Conservation (phyloP, 2,888 invertebrate genomes). For the Autographa gamma region DNA sequence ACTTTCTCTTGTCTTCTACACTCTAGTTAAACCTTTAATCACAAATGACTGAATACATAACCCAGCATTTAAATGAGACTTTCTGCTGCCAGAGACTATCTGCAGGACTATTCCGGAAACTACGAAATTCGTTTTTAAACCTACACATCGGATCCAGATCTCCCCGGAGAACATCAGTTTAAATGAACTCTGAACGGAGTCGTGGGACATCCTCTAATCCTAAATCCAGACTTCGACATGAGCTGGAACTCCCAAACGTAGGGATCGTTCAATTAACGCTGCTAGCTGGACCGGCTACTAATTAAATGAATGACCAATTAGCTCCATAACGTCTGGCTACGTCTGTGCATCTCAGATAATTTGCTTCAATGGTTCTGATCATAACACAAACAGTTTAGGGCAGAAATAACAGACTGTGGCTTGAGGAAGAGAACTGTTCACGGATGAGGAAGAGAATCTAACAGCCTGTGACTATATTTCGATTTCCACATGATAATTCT, state of each 20-base stretch:
- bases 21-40: background rate
- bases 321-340: conserved; percentile 34
- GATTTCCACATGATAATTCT: no score
- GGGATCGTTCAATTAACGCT: conserved; percentile 44
- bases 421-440: background rate
- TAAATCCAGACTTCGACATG: conserved; percentile 15
- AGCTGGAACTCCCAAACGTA: conserved; percentile 44
- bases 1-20: background rate
- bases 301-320: conserved; percentile 54
- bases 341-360: conserved; percentile 26
- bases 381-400: background rate
- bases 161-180: background rate
- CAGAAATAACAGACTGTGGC: background rate
- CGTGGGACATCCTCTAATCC: conserved; percentile 6
- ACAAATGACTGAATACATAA: background rate
- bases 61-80: background rate
- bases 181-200: conserved; percentile 6
- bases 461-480: no score
- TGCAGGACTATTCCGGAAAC: background rate
- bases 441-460: background rate
- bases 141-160: background rate
- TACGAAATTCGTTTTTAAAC: background rate
- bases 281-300: conserved; percentile 31
- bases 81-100: background rate
- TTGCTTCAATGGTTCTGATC: conserved; percentile 24